Percentiles rank a stretch among this genome's conserved stretches.
phyloP scores from a whole-genome alignment of 2,888 invertebrate genomes.

The Drosophila kokeensis region DNA sequence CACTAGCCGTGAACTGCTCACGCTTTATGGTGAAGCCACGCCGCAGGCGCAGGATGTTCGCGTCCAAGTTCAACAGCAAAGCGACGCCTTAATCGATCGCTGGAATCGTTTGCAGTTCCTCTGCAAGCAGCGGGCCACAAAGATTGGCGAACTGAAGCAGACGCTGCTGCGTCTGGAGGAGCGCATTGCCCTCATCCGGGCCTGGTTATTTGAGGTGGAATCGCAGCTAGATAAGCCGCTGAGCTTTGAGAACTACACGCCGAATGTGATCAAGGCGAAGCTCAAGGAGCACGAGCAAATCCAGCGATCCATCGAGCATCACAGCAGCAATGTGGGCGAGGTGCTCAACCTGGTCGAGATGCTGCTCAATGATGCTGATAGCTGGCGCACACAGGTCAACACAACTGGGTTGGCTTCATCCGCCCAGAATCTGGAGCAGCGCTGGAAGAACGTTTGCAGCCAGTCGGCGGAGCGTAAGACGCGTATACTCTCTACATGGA shows the following conservation, averaged over 20 bases:
- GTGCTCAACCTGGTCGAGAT: slow-evolving; percentile 92
- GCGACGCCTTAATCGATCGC: slow-evolving; percentile 88
- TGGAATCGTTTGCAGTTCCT: slow-evolving; percentile 89
- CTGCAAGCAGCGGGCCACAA: slow-evolving; percentile 89
- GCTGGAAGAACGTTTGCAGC: slow-evolving; percentile 92
- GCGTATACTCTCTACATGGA: slow-evolving; percentile 88
- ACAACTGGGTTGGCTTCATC: slow-evolving; percentile 89
- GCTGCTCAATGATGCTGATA: slow-evolving; percentile 90
- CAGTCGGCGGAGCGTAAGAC: slow-evolving; percentile 90
- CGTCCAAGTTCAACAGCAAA: slow-evolving; percentile 86
- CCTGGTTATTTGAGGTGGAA: slow-evolving; percentile 91
- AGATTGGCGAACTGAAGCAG: slow-evolving; percentile 90
- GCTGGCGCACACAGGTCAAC: slow-evolving; percentile 90
- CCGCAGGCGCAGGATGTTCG: slow-evolving; percentile 88
- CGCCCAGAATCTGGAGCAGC: slow-evolving; percentile 90
- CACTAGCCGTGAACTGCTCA: slow-evolving; percentile 89
- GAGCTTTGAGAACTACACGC: slow-evolving; percentile 88
- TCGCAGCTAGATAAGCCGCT: slow-evolving; percentile 89
- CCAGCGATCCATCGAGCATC: slow-evolving; percentile 90
- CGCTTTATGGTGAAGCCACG: slow-evolving; percentile 87
- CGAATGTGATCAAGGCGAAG: slow-evolving; percentile 89
- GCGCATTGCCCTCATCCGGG: slow-evolving; percentile 89
- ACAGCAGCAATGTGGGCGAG: slow-evolving; percentile 91
- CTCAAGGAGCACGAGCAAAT: slow-evolving; percentile 90
- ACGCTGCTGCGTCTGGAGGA: slow-evolving; percentile 90